Base-by-base conservation (phyloP, 2,888 invertebrate species). In the Steromphala cineraria region DNA sequence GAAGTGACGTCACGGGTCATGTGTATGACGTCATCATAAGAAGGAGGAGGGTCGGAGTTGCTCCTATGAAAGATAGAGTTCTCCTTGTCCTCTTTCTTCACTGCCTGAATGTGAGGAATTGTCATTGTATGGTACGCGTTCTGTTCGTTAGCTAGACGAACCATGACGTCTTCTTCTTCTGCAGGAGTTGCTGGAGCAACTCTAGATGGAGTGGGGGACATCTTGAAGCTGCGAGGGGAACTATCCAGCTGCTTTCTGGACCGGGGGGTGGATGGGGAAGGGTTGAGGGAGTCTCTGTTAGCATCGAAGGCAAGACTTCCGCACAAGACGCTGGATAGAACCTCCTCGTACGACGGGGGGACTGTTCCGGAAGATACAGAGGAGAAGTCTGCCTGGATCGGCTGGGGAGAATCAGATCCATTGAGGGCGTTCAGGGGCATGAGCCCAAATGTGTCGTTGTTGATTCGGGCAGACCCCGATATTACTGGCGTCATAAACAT, bases 351-450 rank as follows among this genome's bases (percentile, higher is more conserved):
- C 7, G 81, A 81, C 13, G 80, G 77, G 8, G 67, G 67, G 13
- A 67, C 36, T 10, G n/a, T 67, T 36, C 36, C 36, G 36, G 36
- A 4, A 4, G 36, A n/a, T 5, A 7, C 67, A 28, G 67, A 36
- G 8, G 67, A 67, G 21, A 31, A n/a, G 67, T 67, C 67, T 3
- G 31, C 21, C 15, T n/a, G 17, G 28, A 36, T 24, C 15, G 67
- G 36, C 3, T 28, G 31, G 28, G 28, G 24, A 2, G 67, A 67
- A n/a, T 67, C 67, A 7, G 67, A 67, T 24, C 67, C 67, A n/a
- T 67, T 67, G 31, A 81, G 78, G 17, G 81, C 81, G 36, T 81
- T 81, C 46, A 81, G 81, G 13, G 78, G 81, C 81, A 81, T 81
- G 15, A 75, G 36, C 13, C 81, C 81, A n/a, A 74, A 81, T 15